Evolutionary conservation across 2,113 vertebrate species (phyloP), one percentile per base, ranked within the genome.

Genomic region (Dascyllus trimaculatus): DNA sequence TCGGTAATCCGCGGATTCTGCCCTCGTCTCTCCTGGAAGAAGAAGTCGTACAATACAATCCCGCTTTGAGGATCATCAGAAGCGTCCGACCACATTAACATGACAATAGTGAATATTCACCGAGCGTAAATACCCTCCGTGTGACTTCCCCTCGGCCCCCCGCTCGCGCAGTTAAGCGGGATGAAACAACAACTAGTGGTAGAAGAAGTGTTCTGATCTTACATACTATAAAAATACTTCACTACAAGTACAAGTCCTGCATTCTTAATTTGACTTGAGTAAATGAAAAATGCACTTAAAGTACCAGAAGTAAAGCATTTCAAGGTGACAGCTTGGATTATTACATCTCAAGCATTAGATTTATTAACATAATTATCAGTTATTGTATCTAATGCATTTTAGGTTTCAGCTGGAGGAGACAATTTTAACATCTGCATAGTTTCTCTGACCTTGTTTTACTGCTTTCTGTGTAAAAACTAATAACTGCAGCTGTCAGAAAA

Each of bases 1-100:
- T 87, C 67, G 57, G 77, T 91, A 93, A 92, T 92, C 89, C 79
- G 84, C 57, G 63, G 38, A 75, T 81, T 85, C 69, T 81, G 78
- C 77, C 61, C 43, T 58, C 15, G 2, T 63, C 67, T 81, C 70
- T 88, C 49, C 68, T 17, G 29, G 53, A n/a, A 80, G 78, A 84
- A 87, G 73, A 51, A 89, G 70, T 83, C 10, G 58, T 69, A 76
- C 65, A 72, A 84, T 74, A 61, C 82, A 88, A 91, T 85, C 84
- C 85, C 1, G 17, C 84, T 88, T 80, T 81, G 57, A 87, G 86
- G 73, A 82, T 89, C 78, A 81, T 81, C 73, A 61, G 57, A 84
- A 45, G 85, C 71, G 32, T 80, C 74, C 52, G 38, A 59, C 52
- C 29, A 68, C 67, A 89, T 92, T 90, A 89, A 76, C 87, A 80